These are phyloP conservation scores for Azemiops feae DNA, from an alignment of 2,113 vertebrate genomes.

Conservation along the genomic window DNA sequence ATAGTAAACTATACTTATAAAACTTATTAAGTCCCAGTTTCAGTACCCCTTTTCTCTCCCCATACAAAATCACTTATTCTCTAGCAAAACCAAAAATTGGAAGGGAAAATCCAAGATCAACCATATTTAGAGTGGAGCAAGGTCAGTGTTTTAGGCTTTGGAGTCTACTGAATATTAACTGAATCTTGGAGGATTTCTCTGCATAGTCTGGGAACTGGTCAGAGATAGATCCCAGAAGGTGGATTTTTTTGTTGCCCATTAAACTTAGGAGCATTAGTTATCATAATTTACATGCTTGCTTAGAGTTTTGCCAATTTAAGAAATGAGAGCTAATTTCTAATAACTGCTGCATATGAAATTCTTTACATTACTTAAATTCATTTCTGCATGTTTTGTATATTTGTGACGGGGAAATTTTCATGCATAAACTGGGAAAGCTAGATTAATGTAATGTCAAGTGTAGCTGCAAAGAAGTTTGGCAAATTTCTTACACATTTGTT, in stretches of 20 bases:
- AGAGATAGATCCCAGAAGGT: not conserved
- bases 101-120: not conserved
- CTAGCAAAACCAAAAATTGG: not conserved
- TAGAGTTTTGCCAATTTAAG: not conserved
- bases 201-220: not conserved
- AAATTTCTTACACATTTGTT: not conserved
- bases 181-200: not conserved
- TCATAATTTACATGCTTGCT: not conserved
- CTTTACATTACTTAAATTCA: no score
- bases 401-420: not conserved
- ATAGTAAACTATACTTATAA: conserved; percentile 43
- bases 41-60: not conserved
- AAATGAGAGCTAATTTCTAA: conserved; percentile 8
- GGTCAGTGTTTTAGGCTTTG: not conserved
- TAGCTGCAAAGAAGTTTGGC: not conserved
- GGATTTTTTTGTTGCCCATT: not conserved
- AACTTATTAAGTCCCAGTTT: not conserved
- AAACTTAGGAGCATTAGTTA: not conserved
- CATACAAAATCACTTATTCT: not conserved
- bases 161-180: not conserved
- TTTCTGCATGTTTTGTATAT: no score
- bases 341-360: not conserved
- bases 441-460: not conserved
- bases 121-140: not conserved
- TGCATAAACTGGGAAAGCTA: conserved; percentile 3